Evolutionary conservation across 2,888 invertebrate species (phyloP).

Genomic region (Drosophila yooni): DNA sequence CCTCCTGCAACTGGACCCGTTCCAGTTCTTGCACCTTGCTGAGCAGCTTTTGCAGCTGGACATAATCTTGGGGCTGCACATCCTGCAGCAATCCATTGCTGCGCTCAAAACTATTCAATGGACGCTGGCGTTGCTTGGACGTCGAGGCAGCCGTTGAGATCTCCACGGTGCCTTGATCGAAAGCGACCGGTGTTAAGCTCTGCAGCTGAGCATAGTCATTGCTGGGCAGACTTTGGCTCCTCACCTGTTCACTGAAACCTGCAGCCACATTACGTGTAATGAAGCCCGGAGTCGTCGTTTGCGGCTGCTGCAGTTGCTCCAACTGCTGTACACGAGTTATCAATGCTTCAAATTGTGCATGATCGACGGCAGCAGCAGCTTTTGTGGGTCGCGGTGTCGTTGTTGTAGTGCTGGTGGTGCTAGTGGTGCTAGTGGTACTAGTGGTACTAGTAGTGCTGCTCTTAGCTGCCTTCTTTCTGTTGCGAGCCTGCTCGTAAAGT

Average conservation of each 20-base stretch:
- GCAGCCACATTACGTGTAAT: slow-evolving; percentile 75
- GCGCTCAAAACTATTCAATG: slow-evolving; percentile 66
- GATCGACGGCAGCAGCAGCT: slow-evolving; percentile 82
- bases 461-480: slow-evolving; percentile 50
- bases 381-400: slow-evolving; percentile 64
- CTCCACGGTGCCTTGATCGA: slow-evolving; percentile 55
- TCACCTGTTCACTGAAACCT: not conserved
- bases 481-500: slow-evolving; percentile 81
- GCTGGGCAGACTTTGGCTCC: slow-evolving; percentile 55
- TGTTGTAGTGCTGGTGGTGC: slow-evolving; percentile 39
- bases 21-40: slow-evolving; percentile 85
- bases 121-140: slow-evolving; percentile 54
- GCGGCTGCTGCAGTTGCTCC: slow-evolving; percentile 74
- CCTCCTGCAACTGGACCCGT: slow-evolving; percentile 75
- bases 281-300: slow-evolving; percentile 65
- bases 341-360: slow-evolving; percentile 85
- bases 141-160: slow-evolving; percentile 80
- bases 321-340: slow-evolving; percentile 85
- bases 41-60: slow-evolving; percentile 85
- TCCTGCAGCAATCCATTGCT: slow-evolving; percentile 78
- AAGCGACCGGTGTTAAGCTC: slow-evolving; percentile 53
- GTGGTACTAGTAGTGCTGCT: slow-evolving; percentile 12
- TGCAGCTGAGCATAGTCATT: slow-evolving; percentile 81
- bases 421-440: slow-evolving; percentile 26
- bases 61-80: slow-evolving; percentile 86